Conservation (phyloP, 2,113 vertebrate genomes). For the Garra rufa region DNA sequence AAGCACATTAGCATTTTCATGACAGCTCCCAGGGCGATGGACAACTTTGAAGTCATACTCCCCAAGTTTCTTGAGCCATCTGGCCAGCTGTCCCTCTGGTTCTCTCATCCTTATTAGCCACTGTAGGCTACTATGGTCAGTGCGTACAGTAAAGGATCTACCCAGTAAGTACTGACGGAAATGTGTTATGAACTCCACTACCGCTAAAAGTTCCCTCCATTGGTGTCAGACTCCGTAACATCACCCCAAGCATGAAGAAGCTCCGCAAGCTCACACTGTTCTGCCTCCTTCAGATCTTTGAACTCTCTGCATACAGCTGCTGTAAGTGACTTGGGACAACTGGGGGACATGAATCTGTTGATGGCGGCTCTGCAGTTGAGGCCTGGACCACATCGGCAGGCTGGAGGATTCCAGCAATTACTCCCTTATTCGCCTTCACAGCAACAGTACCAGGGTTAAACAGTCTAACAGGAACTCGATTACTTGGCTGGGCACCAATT, state of each 20-base stretch:
- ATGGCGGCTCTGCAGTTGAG: neutral
- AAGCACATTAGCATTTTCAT: conserved; percentile 39
- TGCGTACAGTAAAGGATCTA: neutral
- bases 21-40: neutral
- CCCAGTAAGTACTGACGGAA: conserved; percentile 51
- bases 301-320: conserved; percentile 32
- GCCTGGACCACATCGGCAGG: no score
- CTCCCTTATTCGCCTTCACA: no score
- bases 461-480: no score
- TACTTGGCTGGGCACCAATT: no score
- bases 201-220: neutral
- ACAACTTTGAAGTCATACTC: no score
- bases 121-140: conserved; percentile 42
- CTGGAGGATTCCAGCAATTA: no score
- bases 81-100: conserved; percentile 42
- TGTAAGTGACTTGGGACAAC: neutral
- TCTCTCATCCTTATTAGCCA: conserved; percentile 46
- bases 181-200: conserved; percentile 45
- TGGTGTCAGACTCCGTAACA: neutral
- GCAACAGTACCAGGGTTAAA: no score
- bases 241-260: conserved; percentile 21
- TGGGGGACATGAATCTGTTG: neutral
- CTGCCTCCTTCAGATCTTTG: neutral
- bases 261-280: neutral
- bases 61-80: conserved; percentile 50